Evolutionary conservation across 2,113 vertebrate species (phyloP), one percentile per base, ranked within the genome.

Genomic region (Ginglymostoma cirratum): DNA sequence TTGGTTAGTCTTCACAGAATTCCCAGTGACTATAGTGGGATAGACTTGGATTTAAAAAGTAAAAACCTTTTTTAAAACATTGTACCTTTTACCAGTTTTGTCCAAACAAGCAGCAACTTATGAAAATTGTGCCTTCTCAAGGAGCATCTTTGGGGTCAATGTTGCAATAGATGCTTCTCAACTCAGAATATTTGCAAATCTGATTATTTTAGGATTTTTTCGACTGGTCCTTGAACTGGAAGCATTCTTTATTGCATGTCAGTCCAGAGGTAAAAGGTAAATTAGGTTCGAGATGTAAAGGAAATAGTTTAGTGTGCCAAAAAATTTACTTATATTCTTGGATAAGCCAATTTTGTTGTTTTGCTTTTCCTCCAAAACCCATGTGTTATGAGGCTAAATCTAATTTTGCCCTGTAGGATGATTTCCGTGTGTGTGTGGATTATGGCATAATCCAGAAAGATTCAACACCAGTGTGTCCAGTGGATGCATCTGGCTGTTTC

Each of bases 401-500:
- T 19, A 66, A 34, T 92, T 66, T 66, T 5, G n/a, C 72, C 96
- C 38, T 96, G 15, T 96, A 99, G 99, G 99, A 99, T 96, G 99
- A 99, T 97, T 98, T 98, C 97, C 98, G 99, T 70, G 98, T 99
- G 96, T 99, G 99, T 96, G 98, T 98, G 97, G 99, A 99, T 96
- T 99, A 98, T 96, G 98, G 97, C 69, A 98, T 99, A 96, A 99
- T 99, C 97, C 98, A 98, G 98, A 99, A 98, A 96, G 99, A 99
- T 97, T 98, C 99, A n/a, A 96, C 97, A 42, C 99, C 99, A 0
- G 96, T 99, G 97, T 99, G 99, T 96, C 99, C 99, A 24, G 99
- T 99, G 95, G 98, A 99, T 96, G 97, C 98, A 0, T 99, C 98
- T 0, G 99, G 99, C 96, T 98, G 98, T 97, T 99, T 99, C 97